Evolutionary conservation across 2,113 vertebrate genomes (phyloP), one percentile per base, ranked within the genome.

Genomic region (Passer montanus): DNA sequence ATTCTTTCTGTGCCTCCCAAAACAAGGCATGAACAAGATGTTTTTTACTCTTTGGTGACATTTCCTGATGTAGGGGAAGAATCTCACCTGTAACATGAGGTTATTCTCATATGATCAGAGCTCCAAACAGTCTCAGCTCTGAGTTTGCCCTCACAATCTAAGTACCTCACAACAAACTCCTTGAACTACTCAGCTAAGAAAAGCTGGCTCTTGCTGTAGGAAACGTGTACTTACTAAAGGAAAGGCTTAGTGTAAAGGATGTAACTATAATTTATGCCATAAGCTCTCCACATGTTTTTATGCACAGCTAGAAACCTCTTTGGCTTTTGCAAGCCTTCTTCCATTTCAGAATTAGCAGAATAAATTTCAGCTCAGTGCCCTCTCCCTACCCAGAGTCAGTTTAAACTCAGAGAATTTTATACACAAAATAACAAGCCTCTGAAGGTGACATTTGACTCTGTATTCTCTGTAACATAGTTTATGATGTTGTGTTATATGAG

Each of bases 251-350:
- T 49, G 44, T 59, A 77, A 86, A 47, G 33, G 41, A 68, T 89
- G 75, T 64, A 91, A 46, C 75, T 89, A 15, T 84, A 91, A 93
- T 90, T 81, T 86, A 60, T 88, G 85, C 69, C 53, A 77, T 75
- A 97, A 95, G 77, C 31, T 91, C 56, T 62, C 76, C 77, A 92
- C 20, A 6, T 87, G 69, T 74, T 79, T 91, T 89, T 84, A 82
- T 77, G 59, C 39, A 69, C 52, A n/a, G 49, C 58, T 84, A 73
- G 68, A 82, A 94, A 85, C 35, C n/a, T 91, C 26, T 52, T 1
- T 91, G 68, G 58, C 59, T 89, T 81, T 94, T 83, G 74, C 58
- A 79, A 90, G 27, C 50, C 44, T 64, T 49, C 41, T 64, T 55
- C 76, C 37, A 58, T 31, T 91, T 80, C 69, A 79, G 18, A 24